Conservation (phyloP, 1,140 invertebrate species). For the Ceratitis capitata region DNA sequence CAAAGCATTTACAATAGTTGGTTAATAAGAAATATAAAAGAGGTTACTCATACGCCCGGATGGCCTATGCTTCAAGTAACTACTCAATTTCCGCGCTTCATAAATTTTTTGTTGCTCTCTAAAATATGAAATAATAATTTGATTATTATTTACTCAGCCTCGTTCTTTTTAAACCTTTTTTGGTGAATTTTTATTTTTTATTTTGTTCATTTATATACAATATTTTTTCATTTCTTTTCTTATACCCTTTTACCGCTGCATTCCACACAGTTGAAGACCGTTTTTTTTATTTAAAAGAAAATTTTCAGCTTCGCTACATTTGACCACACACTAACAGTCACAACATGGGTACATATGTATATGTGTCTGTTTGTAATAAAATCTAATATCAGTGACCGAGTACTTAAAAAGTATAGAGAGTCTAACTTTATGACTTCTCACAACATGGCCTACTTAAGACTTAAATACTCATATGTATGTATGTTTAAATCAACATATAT, state of each 20-base stretch:
- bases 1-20: too few relatives aligned
- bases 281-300: neutral
- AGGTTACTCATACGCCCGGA: neutral
- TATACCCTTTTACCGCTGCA: neutral
- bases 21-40: too few relatives aligned
- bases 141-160: neutral
- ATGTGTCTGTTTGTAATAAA: too few relatives aligned
- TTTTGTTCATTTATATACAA: neutral
- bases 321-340: neutral
- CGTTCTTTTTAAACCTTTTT: neutral
- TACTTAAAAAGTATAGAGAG: neutral
- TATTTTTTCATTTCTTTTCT: neutral
- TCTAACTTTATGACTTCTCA: neutral
- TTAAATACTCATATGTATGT: neutral
- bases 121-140: constrained; percentile 6
- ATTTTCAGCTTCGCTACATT: neutral
- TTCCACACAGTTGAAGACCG: neutral
- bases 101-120: neutral
- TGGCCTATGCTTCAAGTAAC: neutral
- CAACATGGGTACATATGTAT: too few relatives aligned
- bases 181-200: too few relatives aligned
- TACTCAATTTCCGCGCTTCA: neutral
- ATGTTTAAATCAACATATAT: neutral
- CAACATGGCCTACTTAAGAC: neutral
- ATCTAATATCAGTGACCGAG: neutral